Base-by-base conservation (phyloP, 2,888 invertebrate genomes). In the Erebia aethiops region DNA sequence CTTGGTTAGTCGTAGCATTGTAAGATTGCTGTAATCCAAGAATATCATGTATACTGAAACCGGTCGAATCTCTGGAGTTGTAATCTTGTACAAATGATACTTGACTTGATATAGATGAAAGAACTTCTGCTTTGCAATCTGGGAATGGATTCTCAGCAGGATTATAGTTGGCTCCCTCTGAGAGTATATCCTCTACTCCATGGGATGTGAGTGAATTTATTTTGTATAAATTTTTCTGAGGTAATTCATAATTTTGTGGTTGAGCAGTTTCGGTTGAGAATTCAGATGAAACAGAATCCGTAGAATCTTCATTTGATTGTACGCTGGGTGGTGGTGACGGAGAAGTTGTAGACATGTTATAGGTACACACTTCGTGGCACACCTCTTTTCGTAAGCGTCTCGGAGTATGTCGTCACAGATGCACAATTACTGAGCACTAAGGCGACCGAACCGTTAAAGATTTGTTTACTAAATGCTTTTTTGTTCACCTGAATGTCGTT, bases 391-490 rank as follows among this genome's bases (percentile, higher is more conserved):
- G 14, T 43, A 51, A 72, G 52, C 51, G 21, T 70, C 54, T 70
- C 60, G 68, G 67, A 72, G 70, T 70, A 72, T 74, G 72, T 76
- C 75, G 71, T 77, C 77, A 81, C 76, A 74, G 74, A 75, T 74
- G 72, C 67, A 71, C 76, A 82, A 82, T 81, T 79, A 85, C 82
- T 77, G 78, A 81, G 75, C 81, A 84, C 81, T 79, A 80, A 85
- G 75, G 82, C 90, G 90, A 87, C 92, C 84, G 87, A 79, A 81
- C 85, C 71, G 84, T 84, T 81, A 84, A 88, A 87, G 82, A 75
- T 82, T 90, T 91, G 88, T 93, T 91, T 89, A 92, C 91, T 85
- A 91, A 92, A 91, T 92, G 89, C 83, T 88, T 90, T 87, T 91
- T 90, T 90, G 84, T 88, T 90, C 87, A 92, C 91, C 91, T 91